Conservation (phyloP, 2,113 vertebrate species). For the Paramormyrops kingsleyae region DNA sequence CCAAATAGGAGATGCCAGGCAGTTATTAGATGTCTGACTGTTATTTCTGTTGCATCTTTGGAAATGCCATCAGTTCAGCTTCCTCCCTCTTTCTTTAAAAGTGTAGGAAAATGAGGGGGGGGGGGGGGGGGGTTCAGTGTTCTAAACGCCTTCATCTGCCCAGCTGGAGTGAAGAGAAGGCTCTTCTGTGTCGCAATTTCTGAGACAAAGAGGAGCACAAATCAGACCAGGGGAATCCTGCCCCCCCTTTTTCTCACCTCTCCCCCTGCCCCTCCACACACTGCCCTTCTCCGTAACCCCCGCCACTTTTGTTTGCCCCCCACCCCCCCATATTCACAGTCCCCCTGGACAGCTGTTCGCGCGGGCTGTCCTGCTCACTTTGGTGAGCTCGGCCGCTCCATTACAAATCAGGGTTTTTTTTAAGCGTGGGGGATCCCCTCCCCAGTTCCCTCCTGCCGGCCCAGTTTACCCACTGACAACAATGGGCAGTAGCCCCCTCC, state of each 20-base stretch:
- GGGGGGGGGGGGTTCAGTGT: constrained; percentile 33
- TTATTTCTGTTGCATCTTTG: not conserved
- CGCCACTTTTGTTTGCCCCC: constrained; percentile 33
- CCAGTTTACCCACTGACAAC: constrained; percentile 75
- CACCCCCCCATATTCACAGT: constrained; percentile 72
- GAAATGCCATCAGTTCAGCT: constrained; percentile 18
- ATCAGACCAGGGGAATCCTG: constrained; percentile 31
- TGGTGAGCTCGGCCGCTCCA: constrained; percentile 66
- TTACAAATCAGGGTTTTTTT: constrained; percentile 64
- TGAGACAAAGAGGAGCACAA: constrained; percentile 37
- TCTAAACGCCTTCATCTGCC: constrained; percentile 37
- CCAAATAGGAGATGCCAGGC: not conserved
- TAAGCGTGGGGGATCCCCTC: constrained; percentile 40
- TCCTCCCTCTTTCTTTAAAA: not conserved
- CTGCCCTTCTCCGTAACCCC: constrained; percentile 10
- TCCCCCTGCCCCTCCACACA: constrained; percentile 1
- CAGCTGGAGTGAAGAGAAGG: constrained; percentile 43
- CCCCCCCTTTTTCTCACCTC: constrained; percentile 8
- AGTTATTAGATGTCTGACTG: not conserved
- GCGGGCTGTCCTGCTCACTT: constrained; percentile 60
- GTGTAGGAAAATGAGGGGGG: constrained; percentile 6
- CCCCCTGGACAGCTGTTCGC: constrained; percentile 74
- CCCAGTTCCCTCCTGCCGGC: constrained; percentile 46
- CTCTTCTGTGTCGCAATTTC: constrained; percentile 29
- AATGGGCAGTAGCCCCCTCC: constrained; percentile 70